Evolutionary conservation across 1,140 invertebrate genomes (phyloP).

Genomic region (Rhysida immarginata): DNA sequence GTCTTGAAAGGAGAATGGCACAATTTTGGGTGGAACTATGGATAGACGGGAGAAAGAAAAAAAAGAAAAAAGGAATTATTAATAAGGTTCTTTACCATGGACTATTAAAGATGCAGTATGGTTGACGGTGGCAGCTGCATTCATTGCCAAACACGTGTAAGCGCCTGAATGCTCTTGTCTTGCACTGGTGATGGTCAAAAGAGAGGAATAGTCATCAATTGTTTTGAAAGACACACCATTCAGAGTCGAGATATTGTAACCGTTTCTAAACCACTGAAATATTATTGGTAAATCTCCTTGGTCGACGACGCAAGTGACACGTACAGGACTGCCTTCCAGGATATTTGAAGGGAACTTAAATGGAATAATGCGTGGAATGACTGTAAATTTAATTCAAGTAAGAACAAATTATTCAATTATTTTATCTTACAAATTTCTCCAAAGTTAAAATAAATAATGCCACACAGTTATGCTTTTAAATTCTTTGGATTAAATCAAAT

Average conservation of each 20-base stretch:
- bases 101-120: conserved; percentile 30
- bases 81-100: conserved; percentile 24
- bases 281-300: conserved; percentile 17
- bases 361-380: background rate
- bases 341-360: conserved; percentile 11
- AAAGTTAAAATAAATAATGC: no score
- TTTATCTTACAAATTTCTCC: no score
- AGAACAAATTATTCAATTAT: background rate
- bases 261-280: conserved; percentile 30
- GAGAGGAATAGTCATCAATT: background rate
- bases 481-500: no score
- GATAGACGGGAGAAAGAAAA: background rate
- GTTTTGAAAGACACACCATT: background rate
- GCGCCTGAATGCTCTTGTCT: conserved; percentile 23
- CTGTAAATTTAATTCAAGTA: background rate
- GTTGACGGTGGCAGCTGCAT: conserved; percentile 18
- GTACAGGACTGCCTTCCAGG: conserved; percentile 9
- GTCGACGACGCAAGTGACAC: conserved; percentile 20
- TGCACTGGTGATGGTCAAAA: conserved; percentile 26
- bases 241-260: conserved; percentile 19
- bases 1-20: conserved; percentile 4
- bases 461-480: no score
- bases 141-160: conserved; percentile 21
- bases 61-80: background rate
- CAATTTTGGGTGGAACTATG: conserved; percentile 1